Conservation (phyloP, 1,140 invertebrate species). For the Lepidurus couesii region DNA sequence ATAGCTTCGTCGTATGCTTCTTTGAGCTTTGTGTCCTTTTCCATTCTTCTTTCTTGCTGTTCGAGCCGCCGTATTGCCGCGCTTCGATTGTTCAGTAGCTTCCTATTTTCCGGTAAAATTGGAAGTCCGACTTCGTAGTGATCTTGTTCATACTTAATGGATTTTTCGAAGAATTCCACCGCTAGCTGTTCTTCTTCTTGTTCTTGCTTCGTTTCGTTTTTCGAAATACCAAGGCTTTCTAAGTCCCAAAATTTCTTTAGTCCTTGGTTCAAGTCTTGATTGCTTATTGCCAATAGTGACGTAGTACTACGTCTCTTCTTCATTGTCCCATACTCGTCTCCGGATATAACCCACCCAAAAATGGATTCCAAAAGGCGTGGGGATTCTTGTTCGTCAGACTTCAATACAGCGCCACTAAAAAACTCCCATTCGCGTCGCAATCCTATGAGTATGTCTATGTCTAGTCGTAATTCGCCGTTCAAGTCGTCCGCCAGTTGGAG, state of each 20-base stretch:
- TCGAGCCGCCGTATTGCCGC: background rate
- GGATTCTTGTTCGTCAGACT: background rate
- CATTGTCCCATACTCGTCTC: background rate
- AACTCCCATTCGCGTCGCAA: background rate
- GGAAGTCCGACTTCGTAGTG: constrained; percentile 4
- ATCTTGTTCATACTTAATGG: background rate
- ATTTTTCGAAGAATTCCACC: constrained; percentile 6
- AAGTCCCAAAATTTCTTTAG: background rate
- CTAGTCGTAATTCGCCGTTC: background rate
- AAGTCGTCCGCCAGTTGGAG: constrained; percentile 3
- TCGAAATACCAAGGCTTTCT: background rate
- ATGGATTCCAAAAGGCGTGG: background rate
- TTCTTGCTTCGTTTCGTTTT: background rate
- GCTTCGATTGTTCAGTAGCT: background rate
- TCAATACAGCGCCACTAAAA: background rate
- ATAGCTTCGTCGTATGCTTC: background rate
- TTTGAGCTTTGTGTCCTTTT: background rate
- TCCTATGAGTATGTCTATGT: constrained; percentile 6
- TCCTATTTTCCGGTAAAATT: background rate
- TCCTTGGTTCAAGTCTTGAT: background rate
- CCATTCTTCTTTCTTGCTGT: background rate
- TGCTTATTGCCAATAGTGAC: background rate
- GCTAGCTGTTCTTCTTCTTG: background rate
- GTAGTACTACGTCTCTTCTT: background rate
- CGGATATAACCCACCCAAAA: background rate